phyloP scores from a whole-genome alignment of 2,888 invertebrate genomes.

The Polydesmus complanatus region DNA sequence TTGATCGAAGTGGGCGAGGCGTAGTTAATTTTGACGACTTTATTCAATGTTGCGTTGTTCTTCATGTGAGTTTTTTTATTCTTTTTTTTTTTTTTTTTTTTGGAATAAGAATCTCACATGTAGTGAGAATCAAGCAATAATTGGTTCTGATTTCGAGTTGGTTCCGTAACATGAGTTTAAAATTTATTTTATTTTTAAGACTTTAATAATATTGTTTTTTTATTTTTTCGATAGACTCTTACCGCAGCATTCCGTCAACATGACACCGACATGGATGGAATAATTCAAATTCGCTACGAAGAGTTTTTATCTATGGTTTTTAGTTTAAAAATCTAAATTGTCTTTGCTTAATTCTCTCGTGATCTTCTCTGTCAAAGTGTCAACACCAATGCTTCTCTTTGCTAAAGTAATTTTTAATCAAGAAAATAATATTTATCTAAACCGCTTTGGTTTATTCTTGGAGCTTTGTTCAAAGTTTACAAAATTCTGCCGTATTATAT shows the following conservation, averaged over 20 bases:
- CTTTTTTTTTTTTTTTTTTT: not conserved
- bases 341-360: too few relatives aligned
- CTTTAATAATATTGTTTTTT: constrained; percentile 14
- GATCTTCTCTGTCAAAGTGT: too few relatives aligned
- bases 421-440: too few relatives aligned
- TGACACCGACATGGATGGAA: constrained; percentile 87
- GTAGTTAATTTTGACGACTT: constrained; percentile 95
- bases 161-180: not conserved
- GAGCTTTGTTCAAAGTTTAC: too few relatives aligned
- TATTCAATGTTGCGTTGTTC: constrained; percentile 85
- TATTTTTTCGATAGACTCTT: constrained; percentile 60
- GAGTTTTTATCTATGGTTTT: constrained; percentile 84
- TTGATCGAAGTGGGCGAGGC: constrained; percentile 80
- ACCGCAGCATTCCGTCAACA: constrained; percentile 73
- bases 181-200: not conserved
- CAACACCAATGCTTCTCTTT: too few relatives aligned
- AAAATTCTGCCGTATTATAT: too few relatives aligned
- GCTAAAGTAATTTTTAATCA: too few relatives aligned
- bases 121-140: too few relatives aligned
- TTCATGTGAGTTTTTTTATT: constrained; percentile 59
- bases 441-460: too few relatives aligned
- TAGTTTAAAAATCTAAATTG: constrained; percentile 22
- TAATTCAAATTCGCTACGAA: constrained; percentile 88
- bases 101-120: too few relatives aligned
- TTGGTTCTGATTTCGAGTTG: not conserved